Evolutionary conservation across 2,888 invertebrate genomes (phyloP).

Genomic region (Cosmia pyralina): DNA sequence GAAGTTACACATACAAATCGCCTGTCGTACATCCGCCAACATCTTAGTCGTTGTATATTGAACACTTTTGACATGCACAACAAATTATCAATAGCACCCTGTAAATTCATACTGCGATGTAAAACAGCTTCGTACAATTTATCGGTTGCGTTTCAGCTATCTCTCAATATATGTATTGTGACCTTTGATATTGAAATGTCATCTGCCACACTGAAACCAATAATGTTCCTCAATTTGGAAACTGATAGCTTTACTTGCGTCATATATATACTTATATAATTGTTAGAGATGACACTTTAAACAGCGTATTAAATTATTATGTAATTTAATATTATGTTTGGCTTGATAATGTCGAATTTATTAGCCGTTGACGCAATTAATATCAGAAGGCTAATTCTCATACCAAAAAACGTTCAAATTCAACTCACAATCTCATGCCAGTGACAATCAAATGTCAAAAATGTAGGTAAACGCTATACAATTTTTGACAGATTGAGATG

Average conservation of each 20-base stretch:
- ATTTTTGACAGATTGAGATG: too few relatives aligned
- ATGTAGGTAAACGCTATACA: too few relatives aligned
- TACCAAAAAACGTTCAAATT: too few relatives aligned
- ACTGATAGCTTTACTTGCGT: conserved; percentile 60
- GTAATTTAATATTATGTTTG: conserved; percentile 41
- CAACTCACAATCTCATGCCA: too few relatives aligned
- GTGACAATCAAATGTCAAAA: too few relatives aligned
- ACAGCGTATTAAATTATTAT: conserved; percentile 30
- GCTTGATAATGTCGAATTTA: conserved; percentile 44
- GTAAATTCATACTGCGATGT: conserved; percentile 33
- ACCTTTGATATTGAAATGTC: conserved; percentile 77
- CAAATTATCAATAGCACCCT: conserved; percentile 58
- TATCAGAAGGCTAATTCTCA: too few relatives aligned
- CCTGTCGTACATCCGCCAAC: conserved; percentile 66
- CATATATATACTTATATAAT: conserved; percentile 43
- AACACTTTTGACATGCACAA: conserved; percentile 65
- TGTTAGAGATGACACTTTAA: conserved; percentile 40
- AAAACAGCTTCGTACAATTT: conserved; percentile 38
- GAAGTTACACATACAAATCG: conserved; percentile 75
- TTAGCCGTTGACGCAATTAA: conserved; percentile 32
- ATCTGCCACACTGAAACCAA: conserved; percentile 71
- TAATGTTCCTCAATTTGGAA: conserved; percentile 72
- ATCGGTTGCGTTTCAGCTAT: conserved; percentile 33
- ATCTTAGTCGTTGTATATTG: conserved; percentile 63
- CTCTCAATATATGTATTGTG: conserved; percentile 50